Base-by-base conservation (phyloP, 1,140 invertebrate genomes). In the Dendrolimus kikuchii region DNA sequence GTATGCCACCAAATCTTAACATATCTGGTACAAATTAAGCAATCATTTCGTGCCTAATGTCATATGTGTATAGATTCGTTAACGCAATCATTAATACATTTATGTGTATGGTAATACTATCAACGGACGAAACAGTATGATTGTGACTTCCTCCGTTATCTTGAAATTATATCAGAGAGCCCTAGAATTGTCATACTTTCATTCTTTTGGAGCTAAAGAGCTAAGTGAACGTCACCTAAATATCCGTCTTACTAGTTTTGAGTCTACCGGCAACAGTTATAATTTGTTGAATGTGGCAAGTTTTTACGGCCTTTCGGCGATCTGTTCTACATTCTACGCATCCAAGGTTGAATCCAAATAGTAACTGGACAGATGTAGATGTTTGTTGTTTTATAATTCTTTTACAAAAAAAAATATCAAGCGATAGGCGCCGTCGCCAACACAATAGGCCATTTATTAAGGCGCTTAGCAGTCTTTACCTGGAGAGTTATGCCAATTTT, bases 371-470 rank as follows among this genome's bases (percentile, higher is more conserved):
- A 64, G 57, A 62, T 69, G 60, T 38, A 62, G 65, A 59, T 42
- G 51, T 50, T 62, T 66, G 70, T 66, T 59, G 57, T 66, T 61
- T 60, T 54, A 46, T 49, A 58, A 40, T 52, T 55, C 43, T 57
- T 47, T 43, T 50, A 41, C 23, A 48, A 54, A 61, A 68, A 62
- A 70, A 71, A 64, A 53, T 53, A 58, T 56, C 60, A 57, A 53
- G 61, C 51, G 60, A 65, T 70, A 77, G 71, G 74, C 77, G 74
- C 73, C 74, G 56, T 41, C 49, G 46, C 46, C 46, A 64, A 2
- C 60, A 82, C 74, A 83, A 83, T 79, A 62, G 71, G 45, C 46
- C 62, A 56, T 71, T 72, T 70, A 71, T 66, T 57, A 64, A 74
- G 72, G 72, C 69, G 68, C 66, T 72, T 71, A 67, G 52, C 46